These are phyloP conservation scores for Rhagonycha lutea DNA, from an alignment of 2,888 invertebrate genomes.

Conservation along the genomic window DNA sequence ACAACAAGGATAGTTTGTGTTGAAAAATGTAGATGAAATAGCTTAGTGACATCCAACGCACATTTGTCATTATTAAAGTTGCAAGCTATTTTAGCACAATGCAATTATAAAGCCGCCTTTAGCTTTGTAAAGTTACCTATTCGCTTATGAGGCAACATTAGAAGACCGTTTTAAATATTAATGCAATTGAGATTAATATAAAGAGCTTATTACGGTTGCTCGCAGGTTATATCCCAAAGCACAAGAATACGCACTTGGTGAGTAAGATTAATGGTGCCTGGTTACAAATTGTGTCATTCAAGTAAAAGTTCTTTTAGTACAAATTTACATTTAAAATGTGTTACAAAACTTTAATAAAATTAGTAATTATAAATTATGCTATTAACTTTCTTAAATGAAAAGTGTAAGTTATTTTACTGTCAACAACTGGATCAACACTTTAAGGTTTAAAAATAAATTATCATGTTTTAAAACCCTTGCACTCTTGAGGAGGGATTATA, in stretches of 20 bases:
- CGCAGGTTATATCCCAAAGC: slow-evolving; percentile 27
- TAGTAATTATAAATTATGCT: not conserved
- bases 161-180: slow-evolving; percentile 47
- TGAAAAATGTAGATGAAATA: slow-evolving; percentile 22
- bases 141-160: slow-evolving; percentile 38
- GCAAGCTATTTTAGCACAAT: slow-evolving; percentile 34
- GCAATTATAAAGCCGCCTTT: slow-evolving; percentile 38
- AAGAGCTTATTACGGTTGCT: slow-evolving; percentile 48
- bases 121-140: slow-evolving; percentile 29
- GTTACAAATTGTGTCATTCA: slow-evolving; percentile 12
- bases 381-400: not conserved
- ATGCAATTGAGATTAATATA: slow-evolving; percentile 50
- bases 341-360: slow-evolving; percentile 1
- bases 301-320: slow-evolving; percentile 13
- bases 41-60: slow-evolving; percentile 29
- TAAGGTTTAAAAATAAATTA: not conserved
- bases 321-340: slow-evolving; percentile 3
- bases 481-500: no score
- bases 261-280: slow-evolving; percentile 20
- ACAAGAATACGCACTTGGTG: slow-evolving; percentile 49
- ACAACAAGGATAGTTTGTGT: slow-evolving; percentile 25
- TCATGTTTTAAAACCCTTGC: no score
- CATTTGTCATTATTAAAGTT: slow-evolving; percentile 39
- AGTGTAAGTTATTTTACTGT: not conserved
- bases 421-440: not conserved